Evolutionary conservation across 2,888 invertebrate genomes (phyloP).

Genomic region (Homarus gammarus): DNA sequence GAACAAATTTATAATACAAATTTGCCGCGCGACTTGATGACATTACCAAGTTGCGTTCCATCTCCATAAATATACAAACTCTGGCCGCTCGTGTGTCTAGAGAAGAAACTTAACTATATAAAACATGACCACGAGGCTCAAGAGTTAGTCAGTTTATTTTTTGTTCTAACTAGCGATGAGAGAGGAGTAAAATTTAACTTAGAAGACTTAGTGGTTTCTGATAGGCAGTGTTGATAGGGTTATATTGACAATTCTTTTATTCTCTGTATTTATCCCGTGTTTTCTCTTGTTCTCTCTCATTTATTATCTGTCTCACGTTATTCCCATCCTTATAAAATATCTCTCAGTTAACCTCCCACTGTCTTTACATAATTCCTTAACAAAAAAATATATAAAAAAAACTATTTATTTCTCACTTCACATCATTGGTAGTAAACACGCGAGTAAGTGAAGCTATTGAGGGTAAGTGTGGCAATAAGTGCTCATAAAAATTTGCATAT

Average conservation of each 20-base stretch:
- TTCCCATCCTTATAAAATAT: background rate
- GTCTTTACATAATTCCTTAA: background rate
- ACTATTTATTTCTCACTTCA: background rate
- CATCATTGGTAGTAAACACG: background rate
- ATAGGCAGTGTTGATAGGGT: constrained; percentile 2
- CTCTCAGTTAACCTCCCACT: background rate
- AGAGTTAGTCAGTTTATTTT: background rate
- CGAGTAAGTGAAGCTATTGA: background rate
- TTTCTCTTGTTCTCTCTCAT: too few relatives aligned
- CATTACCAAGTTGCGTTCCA: too few relatives aligned
- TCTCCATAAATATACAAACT: too few relatives aligned
- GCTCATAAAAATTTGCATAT: background rate
- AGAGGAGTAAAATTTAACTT: background rate
- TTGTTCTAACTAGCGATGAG: constrained; percentile 2
- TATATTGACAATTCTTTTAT: background rate
- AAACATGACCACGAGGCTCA: too few relatives aligned
- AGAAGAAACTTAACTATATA: too few relatives aligned
- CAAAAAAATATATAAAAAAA: background rate
- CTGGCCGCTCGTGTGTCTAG: too few relatives aligned
- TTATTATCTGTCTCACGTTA: background rate
- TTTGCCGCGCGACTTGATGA: too few relatives aligned
- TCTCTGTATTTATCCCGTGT: background rate
- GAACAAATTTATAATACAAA: too few relatives aligned
- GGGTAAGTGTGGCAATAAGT: background rate
- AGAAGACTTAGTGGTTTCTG: background rate